Evolutionary conservation across 2,113 vertebrate genomes (phyloP).

Genomic region (Thunnus thynnus): DNA sequence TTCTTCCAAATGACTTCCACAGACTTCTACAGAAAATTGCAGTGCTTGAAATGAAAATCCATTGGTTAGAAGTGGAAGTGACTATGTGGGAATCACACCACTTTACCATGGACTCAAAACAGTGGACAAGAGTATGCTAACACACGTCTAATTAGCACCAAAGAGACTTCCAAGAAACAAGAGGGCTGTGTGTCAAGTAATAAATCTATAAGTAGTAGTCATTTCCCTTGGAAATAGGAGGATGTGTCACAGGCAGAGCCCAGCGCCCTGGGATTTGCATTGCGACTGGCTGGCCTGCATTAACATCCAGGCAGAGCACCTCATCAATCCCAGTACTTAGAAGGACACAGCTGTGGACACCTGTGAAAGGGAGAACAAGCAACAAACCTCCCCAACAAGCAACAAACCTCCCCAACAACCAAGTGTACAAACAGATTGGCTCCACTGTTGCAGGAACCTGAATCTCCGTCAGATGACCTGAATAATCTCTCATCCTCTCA

Average conservation of each 20-base stretch:
- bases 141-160: constrained; percentile 12
- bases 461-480: constrained; percentile 23
- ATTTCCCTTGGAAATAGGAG: background rate
- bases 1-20: too few species aligned
- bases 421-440: constrained; percentile 18
- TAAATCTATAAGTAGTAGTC: constrained; percentile 21
- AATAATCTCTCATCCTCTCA: constrained; percentile 11
- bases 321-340: too few species aligned
- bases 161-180: background rate
- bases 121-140: background rate
- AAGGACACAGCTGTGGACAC: background rate
- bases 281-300: too few species aligned
- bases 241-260: too few species aligned
- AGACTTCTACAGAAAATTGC: too few species aligned
- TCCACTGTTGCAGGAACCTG: constrained; percentile 11
- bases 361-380: constrained; percentile 6
- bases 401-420: background rate
- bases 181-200: background rate
- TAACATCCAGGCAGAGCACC: too few species aligned
- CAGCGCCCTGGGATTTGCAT: background rate
- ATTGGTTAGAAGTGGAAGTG: too few species aligned
- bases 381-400: background rate
- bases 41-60: too few species aligned
- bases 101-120: too few species aligned
- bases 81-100: too few species aligned